These are phyloP conservation scores for Sebastes goodei DNA, from an alignment of 2,797 vertebrate species.

Conservation along the genomic window DNA sequence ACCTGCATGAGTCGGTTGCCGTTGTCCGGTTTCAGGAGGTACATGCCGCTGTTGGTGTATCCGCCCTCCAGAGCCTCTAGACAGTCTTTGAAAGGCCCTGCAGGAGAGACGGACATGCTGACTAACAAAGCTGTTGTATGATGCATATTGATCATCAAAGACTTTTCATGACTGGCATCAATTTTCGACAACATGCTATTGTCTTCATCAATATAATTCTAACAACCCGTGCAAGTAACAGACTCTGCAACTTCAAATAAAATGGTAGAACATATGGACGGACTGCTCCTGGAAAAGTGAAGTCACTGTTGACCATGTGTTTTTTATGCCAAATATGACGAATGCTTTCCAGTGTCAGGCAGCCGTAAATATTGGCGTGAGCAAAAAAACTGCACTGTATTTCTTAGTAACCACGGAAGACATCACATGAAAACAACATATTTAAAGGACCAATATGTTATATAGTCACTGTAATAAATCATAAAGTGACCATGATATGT, in stretches of 20 bases:
- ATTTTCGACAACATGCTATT: neutral
- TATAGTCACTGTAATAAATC: no score
- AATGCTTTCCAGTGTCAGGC: slow-evolving; percentile 36
- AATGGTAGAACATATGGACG: slow-evolving; percentile 7
- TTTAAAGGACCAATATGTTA: neutral
- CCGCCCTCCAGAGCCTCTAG: slow-evolving; percentile 88
- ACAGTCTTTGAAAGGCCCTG: slow-evolving; percentile 94
- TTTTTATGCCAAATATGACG: slow-evolving; percentile 24
- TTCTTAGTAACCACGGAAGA: neutral
- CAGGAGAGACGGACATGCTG: neutral
- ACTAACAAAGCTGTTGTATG: neutral
- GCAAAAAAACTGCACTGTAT: slow-evolving; percentile 9
- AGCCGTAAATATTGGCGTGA: neutral
- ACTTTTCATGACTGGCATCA: neutral
- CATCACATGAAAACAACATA: neutral
- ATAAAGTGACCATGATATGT: no score
- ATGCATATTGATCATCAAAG: neutral
- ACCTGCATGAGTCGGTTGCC: slow-evolving; percentile 93
- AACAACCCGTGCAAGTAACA: neutral
- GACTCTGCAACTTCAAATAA: neutral
- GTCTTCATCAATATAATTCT: neutral
- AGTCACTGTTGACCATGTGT: slow-evolving; percentile 22
- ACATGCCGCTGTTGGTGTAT: slow-evolving; percentile 89
- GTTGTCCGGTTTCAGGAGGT: slow-evolving; percentile 91
- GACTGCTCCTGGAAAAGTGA: slow-evolving; percentile 25